Evolutionary conservation across 2,888 invertebrate species (phyloP).

Genomic region (Drosophila austrosaltans): DNA sequence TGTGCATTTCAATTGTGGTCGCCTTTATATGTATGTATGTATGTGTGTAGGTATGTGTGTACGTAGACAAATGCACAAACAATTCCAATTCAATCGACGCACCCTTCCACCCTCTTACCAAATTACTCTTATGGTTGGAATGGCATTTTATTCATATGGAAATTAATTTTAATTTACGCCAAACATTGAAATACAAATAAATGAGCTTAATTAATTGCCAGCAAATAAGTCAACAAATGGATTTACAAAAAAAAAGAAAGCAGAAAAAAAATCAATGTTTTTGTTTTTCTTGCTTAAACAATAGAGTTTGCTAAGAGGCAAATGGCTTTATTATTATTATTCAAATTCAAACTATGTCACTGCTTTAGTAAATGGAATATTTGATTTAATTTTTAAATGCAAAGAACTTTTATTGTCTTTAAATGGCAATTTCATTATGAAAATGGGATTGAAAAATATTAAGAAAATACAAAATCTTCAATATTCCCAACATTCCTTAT

Average conservation of each 20-base stretch:
- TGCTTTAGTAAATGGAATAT: too few species aligned
- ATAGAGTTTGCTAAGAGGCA: neutral
- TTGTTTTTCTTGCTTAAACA: constrained; percentile 1
- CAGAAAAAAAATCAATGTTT: too few species aligned
- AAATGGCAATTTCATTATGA: too few species aligned
- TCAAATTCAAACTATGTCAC: too few species aligned
- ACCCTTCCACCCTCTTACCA: constrained; percentile 10
- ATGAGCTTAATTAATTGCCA: constrained; percentile 52
- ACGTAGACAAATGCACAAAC: neutral
- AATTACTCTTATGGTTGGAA: constrained; percentile 24
- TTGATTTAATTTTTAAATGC: too few species aligned
- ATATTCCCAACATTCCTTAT: too few species aligned
- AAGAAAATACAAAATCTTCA: too few species aligned
- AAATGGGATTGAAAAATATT: too few species aligned
- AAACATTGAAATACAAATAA: constrained; percentile 43
- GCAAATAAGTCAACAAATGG: constrained; percentile 22
- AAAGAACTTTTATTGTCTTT: too few species aligned
- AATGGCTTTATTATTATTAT: too few species aligned
- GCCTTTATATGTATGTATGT: constrained; percentile 3
- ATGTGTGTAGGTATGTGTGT: constrained; percentile 27
- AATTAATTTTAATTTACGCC: constrained; percentile 44
- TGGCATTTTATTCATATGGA: constrained; percentile 25
- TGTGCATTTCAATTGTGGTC: constrained; percentile 42
- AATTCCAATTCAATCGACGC: neutral
- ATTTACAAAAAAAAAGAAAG: constrained; percentile 9